Evolutionary conservation across 2,113 vertebrate genomes (phyloP).

Genomic region (Gymnocephalus cernua): DNA sequence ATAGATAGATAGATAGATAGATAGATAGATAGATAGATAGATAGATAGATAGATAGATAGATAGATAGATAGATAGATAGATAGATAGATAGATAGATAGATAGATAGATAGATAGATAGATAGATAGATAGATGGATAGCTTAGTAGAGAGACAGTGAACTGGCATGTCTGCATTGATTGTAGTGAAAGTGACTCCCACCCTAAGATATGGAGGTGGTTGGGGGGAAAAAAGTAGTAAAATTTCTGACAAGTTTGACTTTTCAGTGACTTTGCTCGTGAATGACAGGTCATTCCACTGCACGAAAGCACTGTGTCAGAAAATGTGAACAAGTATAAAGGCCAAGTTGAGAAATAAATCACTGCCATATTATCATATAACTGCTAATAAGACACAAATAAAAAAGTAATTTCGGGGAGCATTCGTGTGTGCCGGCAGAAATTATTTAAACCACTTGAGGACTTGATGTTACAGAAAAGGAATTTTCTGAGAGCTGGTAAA

Average conservation of each 20-base stretch:
- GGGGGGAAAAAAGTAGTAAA: not conserved
- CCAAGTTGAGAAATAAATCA: constrained; percentile 57
- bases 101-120: not conserved
- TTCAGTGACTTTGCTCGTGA: constrained; percentile 44
- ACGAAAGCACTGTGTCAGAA: constrained; percentile 13
- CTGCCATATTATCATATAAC: constrained; percentile 48
- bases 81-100: not conserved
- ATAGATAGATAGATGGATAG: not conserved
- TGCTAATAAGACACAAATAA: constrained; percentile 59
- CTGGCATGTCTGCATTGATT: not conserved
- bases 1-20: not conserved
- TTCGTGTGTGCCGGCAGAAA: constrained; percentile 57
- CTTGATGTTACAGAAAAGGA: constrained; percentile 30
- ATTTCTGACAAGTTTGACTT: constrained; percentile 34
- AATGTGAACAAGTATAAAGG: constrained; percentile 25
- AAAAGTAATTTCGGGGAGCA: constrained; percentile 52
- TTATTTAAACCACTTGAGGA: constrained; percentile 60
- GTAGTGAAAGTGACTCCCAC: not conserved
- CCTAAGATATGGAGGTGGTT: not conserved
- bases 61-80: not conserved
- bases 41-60: not conserved
- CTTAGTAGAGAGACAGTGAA: not conserved
- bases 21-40: too few relatives aligned
- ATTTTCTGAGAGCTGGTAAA: constrained; percentile 45
- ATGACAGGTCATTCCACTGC: constrained; percentile 43